phyloP scores from a whole-genome alignment of 2,113 vertebrate species.

The Paramormyrops kingsleyae region DNA sequence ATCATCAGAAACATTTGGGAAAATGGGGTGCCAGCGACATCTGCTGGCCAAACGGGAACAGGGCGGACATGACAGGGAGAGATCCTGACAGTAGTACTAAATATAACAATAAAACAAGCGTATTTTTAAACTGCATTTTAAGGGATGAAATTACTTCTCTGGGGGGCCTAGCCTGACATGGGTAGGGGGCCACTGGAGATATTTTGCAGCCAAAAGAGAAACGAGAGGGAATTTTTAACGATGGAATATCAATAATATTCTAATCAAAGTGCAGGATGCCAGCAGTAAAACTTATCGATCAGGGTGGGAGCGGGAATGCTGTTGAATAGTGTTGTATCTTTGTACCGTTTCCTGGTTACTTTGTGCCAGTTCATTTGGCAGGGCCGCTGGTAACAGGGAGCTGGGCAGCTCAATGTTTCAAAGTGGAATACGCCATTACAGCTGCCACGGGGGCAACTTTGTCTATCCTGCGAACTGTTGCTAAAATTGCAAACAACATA shows the following conservation, averaged over 20 bases:
- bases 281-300: neutral
- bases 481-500: neutral
- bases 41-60: neutral
- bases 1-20: neutral
- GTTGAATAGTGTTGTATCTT: neutral
- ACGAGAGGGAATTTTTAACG: neutral
- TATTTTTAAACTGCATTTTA: neutral
- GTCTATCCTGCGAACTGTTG: neutral
- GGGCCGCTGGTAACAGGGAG: too few species aligned
- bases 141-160: neutral
- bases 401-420: too few species aligned
- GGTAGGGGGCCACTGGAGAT: neutral
- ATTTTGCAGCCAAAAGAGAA: neutral
- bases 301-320: neutral
- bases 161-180: neutral
- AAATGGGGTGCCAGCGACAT: neutral
- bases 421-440: neutral
- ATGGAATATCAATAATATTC: neutral
- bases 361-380: neutral
- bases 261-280: neutral
- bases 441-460: neutral
- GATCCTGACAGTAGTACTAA: neutral
- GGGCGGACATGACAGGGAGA: neutral
- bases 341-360: neutral
- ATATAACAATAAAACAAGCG: neutral